A percentile compares a stretch with the other conserved stretches of the same genome.
These are phyloP conservation scores for Sympetrum striolatum DNA, from an alignment of 2,888 invertebrate species.

Conservation along the genomic window DNA sequence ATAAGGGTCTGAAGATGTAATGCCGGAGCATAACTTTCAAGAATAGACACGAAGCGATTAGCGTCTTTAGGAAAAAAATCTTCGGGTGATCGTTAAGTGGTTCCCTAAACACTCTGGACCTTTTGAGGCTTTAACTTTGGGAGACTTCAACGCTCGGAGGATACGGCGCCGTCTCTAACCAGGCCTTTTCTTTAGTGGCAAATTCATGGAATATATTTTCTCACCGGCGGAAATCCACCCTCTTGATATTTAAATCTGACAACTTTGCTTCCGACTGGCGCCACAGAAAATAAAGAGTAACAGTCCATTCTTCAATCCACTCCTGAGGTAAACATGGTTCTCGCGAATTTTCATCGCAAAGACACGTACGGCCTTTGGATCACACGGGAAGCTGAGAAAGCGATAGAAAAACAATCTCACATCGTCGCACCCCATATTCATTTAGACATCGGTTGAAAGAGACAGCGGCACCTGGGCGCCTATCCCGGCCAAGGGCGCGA, in stretches of 20 bases:
- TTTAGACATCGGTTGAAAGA: background rate
- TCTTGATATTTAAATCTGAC: background rate
- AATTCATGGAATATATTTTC: background rate
- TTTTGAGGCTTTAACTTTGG: no score
- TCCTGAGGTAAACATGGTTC: background rate
- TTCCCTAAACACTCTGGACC: background rate
- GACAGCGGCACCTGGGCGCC: background rate
- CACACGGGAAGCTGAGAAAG: background rate
- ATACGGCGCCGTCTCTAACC: background rate
- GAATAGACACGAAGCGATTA: background rate
- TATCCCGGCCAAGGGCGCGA: constrained; percentile 28
- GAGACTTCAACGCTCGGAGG: background rate
- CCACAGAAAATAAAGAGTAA: background rate
- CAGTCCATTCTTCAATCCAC: background rate
- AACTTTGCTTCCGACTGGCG: background rate
- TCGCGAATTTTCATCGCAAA: background rate
- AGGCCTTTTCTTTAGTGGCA: background rate
- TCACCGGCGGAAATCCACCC: background rate
- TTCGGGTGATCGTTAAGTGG: background rate
- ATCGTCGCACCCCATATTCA: background rate
- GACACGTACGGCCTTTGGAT: background rate
- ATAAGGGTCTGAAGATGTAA: background rate
- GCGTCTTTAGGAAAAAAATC: background rate
- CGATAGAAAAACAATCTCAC: background rate
- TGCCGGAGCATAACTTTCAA: background rate